A percentile compares a stretch with the other conserved stretches of the same genome.
These are phyloP conservation scores for Sphaerodactylus townsendi DNA, from an alignment of 2,113 vertebrate genomes.

Conservation along the genomic window DNA sequence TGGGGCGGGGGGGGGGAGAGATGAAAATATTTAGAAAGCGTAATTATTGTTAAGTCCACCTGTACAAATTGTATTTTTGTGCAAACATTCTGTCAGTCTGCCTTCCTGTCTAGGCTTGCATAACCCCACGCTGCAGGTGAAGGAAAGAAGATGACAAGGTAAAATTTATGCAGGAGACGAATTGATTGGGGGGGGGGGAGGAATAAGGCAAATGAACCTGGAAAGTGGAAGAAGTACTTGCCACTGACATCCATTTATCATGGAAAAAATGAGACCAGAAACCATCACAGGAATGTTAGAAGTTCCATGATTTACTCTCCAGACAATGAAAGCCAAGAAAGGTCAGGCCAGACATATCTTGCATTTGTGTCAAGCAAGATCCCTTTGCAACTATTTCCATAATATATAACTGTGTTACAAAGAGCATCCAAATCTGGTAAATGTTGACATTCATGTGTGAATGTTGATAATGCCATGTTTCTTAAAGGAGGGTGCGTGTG, in stretches of 20 bases:
- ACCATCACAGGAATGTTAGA: constrained; percentile 61
- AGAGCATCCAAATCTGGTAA: neutral
- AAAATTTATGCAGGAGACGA: constrained; percentile 28
- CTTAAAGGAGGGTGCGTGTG: neutral
- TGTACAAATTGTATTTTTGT: accelerated
- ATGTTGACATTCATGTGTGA: neutral
- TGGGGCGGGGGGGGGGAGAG: neutral
- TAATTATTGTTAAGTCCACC: neutral
- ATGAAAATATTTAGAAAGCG: neutral
- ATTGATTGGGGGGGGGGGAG: constrained; percentile 20
- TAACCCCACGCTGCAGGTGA: neutral
- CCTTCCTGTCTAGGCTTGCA: neutral
- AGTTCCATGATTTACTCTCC: constrained; percentile 65
- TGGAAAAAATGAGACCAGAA: constrained; percentile 63
- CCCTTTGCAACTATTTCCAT: constrained; percentile 25
- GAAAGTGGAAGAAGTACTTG: constrained; percentile 41
- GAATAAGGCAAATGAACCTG: neutral
- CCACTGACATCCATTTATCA: constrained; percentile 43
- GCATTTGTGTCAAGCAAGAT: constrained; percentile 25
- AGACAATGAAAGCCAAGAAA: constrained; percentile 57
- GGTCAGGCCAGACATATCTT: constrained; percentile 48
- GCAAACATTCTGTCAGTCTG: neutral
- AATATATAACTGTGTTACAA: neutral
- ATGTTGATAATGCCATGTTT: neutral
- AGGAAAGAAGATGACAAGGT: constrained; percentile 18